Conservation (phyloP, 2,113 vertebrate genomes). For the Perognathus longimembris region DNA sequence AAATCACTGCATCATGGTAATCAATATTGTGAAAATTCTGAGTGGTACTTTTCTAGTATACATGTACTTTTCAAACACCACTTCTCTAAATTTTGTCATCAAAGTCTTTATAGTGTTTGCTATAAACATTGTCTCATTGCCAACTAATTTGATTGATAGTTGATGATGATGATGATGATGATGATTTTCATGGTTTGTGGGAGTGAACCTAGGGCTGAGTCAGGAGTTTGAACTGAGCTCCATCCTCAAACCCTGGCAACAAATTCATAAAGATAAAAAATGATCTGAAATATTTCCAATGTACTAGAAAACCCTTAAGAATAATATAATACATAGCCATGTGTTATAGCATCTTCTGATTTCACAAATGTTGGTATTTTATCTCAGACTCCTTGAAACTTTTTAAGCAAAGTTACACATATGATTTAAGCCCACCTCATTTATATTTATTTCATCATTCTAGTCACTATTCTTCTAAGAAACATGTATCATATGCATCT, state of each 20-base stretch:
- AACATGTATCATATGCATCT: background rate
- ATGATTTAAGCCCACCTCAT: background rate
- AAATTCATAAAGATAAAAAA: conserved; percentile 4
- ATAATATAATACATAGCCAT: background rate
- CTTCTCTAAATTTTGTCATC: background rate
- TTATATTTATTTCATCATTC: background rate
- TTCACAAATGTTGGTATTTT: background rate
- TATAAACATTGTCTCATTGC: background rate
- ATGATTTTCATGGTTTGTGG: too few species aligned
- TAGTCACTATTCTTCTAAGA: background rate
- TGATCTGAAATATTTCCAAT: background rate
- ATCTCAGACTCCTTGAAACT: background rate
- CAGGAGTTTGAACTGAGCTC: too few species aligned
- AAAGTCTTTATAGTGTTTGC: background rate
- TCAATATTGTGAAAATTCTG: too few species aligned
- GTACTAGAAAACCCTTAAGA: background rate
- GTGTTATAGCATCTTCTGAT: rapidly evolving
- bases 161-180: background rate
- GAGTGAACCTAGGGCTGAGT: too few species aligned
- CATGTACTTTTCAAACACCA: too few species aligned
- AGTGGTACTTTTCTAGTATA: too few species aligned
- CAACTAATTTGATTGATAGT: background rate
- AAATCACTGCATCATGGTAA: too few species aligned
- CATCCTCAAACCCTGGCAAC: background rate
- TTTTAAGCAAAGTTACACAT: background rate